Conservation (phyloP, 2,888 invertebrate species). For the Colletes collaris region DNA sequence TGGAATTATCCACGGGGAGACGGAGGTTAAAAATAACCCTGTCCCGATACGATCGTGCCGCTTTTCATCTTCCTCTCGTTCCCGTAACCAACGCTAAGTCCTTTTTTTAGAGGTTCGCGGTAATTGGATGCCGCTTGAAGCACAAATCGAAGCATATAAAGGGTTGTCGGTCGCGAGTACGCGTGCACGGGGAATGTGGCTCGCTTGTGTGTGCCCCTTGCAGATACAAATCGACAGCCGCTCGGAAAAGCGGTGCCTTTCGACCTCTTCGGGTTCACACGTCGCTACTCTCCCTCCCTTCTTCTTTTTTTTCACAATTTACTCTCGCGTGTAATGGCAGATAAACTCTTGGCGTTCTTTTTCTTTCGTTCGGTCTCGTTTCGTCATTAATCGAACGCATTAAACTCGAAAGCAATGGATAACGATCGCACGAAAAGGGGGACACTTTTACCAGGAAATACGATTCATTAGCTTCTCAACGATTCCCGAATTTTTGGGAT, state of each 20-base stretch:
- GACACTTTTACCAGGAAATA: not conserved
- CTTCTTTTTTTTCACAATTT: constrained; percentile 9
- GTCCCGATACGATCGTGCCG: not conserved
- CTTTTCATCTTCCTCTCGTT: not conserved
- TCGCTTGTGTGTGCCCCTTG: constrained; percentile 7
- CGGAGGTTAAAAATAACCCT: constrained; percentile 31
- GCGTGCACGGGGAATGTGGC: constrained; percentile 28
- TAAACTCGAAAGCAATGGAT: constrained; percentile 4
- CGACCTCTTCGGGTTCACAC: constrained; percentile 41
- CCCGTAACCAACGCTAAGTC: not conserved
- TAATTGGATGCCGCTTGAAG: constrained; percentile 48
- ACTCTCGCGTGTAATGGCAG: constrained; percentile 32
- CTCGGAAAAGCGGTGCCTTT: constrained; percentile 34
- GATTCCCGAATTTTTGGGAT: too few species aligned
- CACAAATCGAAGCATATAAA: constrained; percentile 27
- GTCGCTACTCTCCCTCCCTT: constrained; percentile 32
- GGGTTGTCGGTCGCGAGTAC: constrained; percentile 9
- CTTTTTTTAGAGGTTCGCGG: constrained; percentile 24
- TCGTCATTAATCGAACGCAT: constrained; percentile 15
- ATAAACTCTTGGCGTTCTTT: not conserved
- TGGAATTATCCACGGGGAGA: not conserved
- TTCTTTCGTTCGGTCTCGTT: constrained; percentile 19
- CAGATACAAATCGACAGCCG: constrained; percentile 41
- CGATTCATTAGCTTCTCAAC: too few species aligned
- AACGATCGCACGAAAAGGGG: not conserved